Conservation (phyloP, 2,797 vertebrate genomes). For the Melanotaenia boesemani region DNA sequence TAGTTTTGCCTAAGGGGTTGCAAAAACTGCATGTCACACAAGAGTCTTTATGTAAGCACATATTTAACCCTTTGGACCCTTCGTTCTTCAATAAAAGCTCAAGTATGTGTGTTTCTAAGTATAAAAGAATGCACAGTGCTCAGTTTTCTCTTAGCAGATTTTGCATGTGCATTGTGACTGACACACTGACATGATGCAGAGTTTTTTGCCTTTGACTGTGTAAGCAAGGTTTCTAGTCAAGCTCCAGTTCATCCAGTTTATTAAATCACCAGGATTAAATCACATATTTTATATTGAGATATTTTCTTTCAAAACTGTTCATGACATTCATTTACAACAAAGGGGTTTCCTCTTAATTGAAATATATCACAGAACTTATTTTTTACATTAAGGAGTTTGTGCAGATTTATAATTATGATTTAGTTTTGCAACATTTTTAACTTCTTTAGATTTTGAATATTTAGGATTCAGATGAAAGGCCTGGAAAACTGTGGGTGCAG, state of each 20-base stretch:
- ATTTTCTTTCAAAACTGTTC: slow-evolving; percentile 34
- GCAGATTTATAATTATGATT: slow-evolving; percentile 6
- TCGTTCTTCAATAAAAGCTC: not conserved
- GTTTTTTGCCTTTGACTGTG: slow-evolving; percentile 19
- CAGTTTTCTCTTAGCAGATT: slow-evolving; percentile 14
- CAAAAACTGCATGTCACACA: slow-evolving; percentile 15
- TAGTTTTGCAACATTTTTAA: slow-evolving; percentile 22
- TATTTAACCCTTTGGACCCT: slow-evolving; percentile 2
- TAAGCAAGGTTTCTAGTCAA: slow-evolving; percentile 46
- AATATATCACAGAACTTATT: not conserved
- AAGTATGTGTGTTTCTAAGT: slow-evolving; percentile 14
- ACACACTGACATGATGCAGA: slow-evolving; percentile 28
- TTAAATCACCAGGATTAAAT: slow-evolving; percentile 55
- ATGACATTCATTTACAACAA: slow-evolving; percentile 34
- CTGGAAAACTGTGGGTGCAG: slow-evolving; percentile 37
- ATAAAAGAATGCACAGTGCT: slow-evolving; percentile 14
- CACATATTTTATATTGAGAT: slow-evolving; percentile 31
- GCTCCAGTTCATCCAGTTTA: slow-evolving; percentile 44
- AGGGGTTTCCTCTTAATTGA: slow-evolving; percentile 26
- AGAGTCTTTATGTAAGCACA: slow-evolving; percentile 32
- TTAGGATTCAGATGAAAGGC: slow-evolving; percentile 36
- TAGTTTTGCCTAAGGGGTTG: slow-evolving; percentile 19
- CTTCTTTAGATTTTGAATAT: slow-evolving; percentile 33
- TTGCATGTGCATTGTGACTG: slow-evolving; percentile 11
- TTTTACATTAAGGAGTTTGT: slow-evolving; percentile 12